Percentiles rank a stretch among this genome's conserved stretches.
Conservation (phyloP, 2,797 vertebrate species). For the Microctenopoma stevenorrisi region DNA sequence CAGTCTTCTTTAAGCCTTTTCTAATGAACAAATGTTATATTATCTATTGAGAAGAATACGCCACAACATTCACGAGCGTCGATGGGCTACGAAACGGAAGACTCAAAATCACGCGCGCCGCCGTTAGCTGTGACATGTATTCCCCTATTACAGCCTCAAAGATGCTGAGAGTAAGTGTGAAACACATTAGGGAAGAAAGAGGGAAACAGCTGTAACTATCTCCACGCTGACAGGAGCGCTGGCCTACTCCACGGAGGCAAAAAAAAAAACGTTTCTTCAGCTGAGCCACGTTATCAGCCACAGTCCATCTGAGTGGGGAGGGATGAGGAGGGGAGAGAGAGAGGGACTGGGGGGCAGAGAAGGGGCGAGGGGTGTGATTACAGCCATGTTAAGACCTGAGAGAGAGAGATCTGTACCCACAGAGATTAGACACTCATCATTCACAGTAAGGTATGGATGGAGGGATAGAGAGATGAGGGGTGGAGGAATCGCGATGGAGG, state of each 20-base stretch:
- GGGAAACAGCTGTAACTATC: constrained; percentile 73
- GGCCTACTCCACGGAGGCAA: constrained; percentile 58
- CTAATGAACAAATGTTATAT: constrained; percentile 51
- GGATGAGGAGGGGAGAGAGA: constrained; percentile 14
- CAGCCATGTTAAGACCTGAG: constrained; percentile 77
- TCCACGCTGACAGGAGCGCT: constrained; percentile 66
- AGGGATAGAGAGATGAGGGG: constrained; percentile 48
- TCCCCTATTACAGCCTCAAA: constrained; percentile 60
- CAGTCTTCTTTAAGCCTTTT: constrained; percentile 38
- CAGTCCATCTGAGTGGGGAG: constrained; percentile 66
- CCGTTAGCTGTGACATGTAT: constrained; percentile 65
- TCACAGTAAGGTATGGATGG: constrained; percentile 66
- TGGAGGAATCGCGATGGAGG: constrained; percentile 49
- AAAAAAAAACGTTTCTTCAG: constrained; percentile 46
- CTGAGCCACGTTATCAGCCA: constrained; percentile 58
- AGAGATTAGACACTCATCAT: constrained; percentile 82
- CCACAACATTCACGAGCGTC: constrained; percentile 23
- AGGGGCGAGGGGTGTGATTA: constrained; percentile 66
- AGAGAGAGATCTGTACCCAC: constrained; percentile 76
- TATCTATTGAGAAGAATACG: constrained; percentile 31
- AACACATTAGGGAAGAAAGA: constrained; percentile 66
- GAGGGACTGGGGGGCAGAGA: neutral
- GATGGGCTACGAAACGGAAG: constrained; percentile 38
- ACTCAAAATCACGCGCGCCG: constrained; percentile 34
- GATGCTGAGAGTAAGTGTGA: constrained; percentile 57